Evolutionary conservation across 1,140 invertebrate genomes (phyloP).

Genomic region (Sycophaga agraensis): DNA sequence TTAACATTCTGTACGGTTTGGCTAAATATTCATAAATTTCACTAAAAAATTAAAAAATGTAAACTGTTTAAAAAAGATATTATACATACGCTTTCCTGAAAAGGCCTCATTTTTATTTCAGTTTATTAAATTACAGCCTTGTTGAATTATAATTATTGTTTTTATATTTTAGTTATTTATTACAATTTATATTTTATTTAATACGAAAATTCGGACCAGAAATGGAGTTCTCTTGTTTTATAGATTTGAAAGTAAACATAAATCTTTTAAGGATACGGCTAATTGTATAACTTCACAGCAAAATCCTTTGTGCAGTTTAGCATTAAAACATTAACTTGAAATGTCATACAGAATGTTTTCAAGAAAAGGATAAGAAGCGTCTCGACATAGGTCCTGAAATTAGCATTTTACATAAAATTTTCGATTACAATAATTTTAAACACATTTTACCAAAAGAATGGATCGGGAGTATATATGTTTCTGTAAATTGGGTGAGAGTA

Average conservation of each 20-base stretch:
- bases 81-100: too few relatives aligned
- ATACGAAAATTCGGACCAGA: constrained; percentile 26
- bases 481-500: neutral
- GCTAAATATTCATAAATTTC: too few relatives aligned
- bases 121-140: too few relatives aligned
- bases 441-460: neutral
- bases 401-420: too few relatives aligned
- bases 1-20: too few relatives aligned
- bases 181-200: too few relatives aligned
- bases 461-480: neutral
- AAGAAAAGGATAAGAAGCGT: neutral
- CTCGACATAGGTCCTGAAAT: neutral
- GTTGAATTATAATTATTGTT: too few relatives aligned
- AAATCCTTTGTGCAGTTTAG: neutral
- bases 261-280: constrained; percentile 1
- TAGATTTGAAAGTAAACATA: constrained; percentile 25
- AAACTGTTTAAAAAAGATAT: too few relatives aligned
- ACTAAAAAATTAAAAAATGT: too few relatives aligned
- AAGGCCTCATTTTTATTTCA: too few relatives aligned
- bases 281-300: neutral
- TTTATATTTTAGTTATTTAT: too few relatives aligned
- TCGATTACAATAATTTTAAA: neutral
- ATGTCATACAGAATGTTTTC: neutral
- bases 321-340: neutral
- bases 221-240: constrained; percentile 22